Evolutionary conservation across 2,888 invertebrate genomes (phyloP), one percentile per base, ranked within the genome.

Genomic region (Tetheella fluctuosa): DNA sequence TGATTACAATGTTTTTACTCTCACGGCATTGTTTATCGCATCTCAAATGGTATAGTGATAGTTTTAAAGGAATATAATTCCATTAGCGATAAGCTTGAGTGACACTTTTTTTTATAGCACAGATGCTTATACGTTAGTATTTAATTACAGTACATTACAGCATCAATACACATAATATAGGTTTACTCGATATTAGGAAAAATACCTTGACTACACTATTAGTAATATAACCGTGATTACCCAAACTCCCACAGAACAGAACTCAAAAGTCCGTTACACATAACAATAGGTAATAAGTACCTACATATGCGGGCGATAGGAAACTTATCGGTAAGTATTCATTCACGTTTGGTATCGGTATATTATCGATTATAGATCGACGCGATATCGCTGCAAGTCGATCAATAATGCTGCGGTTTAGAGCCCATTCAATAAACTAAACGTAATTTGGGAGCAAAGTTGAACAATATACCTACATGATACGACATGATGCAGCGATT

Each of bases 1-100:
- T 78, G 84, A 85, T 84, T 83, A 83, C 76, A 70, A 62, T 76
- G 80, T 80, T 81, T 80, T 79, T 77, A 73, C 75, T 68, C 69
- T 67, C 65, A 66, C 59, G 65, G 58, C 62, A 69, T 60, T 69
- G 65, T 67, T 76, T 80, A 79, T 80, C 80, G 52, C 70, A 62
- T 62, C 69, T 70, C 64, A 69, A 39, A 75, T 67, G 66, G 74
- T 68, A 70, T 64, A 69, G 68, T 77, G 80, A 80, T 80, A 81
- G 76, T 74, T 81, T 77, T 74, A 69, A 77, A 77, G 71, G 73
- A 71, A 76, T 76, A 73, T 72, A 71, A 77, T 73, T 68, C 65
- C 72, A 73, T 80, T 74, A 72, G 56, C 64, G 79, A 81, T 81
- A 80, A 80, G 70, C 64, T 64, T 73, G 69, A 74, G 68, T 71